Base-by-base conservation (phyloP, 2,797 vertebrate species). In the Pangasius sanitwongsei region DNA sequence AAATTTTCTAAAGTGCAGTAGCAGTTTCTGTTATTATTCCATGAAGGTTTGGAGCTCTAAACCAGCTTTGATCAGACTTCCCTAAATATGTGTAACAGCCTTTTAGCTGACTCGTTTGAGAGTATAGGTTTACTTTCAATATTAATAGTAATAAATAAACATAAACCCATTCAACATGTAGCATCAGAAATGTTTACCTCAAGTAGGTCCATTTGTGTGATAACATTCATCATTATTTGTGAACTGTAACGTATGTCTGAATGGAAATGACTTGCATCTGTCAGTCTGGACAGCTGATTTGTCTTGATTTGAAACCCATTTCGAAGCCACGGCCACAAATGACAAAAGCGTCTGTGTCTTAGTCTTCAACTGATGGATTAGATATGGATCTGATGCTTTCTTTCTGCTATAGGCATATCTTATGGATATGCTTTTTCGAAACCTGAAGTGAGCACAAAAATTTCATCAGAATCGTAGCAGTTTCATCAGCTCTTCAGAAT, bases 211-310 rank as follows among this genome's bases (percentile, higher is more conserved):
- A 86, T 83, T 88, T 57, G 41, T 53, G 86, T 90, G 31, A 82
- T 92, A 91, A 89, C 92, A 94, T 94, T 92, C 87, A 82, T 94
- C 93, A 93, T 93, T 57, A 31, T 95, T 93, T 94, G 93, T 77
- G 88, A 89, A 93, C 91, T 91, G 89, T 90, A 90, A 82, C 69
- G 69, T 87, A 87, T 88, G 75, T 86, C 92, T 91, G 86, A 37
- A 88, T 86, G 86, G 88, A 91, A 93, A 92, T 88, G 88, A 91
- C 91, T 87, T 92, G 89, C 89, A 94, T 94, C 92, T 93, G 92
- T 95, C 94, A 94, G 41, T 75, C 65, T 65, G 12, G 90, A 92
- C 93, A 91, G 90, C 89, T 87, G 91, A 93, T 95, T 93, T 89
- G 90, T 95, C 94, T 94, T 94, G 48, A 94, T 94, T 93, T 93